Conservation (phyloP, 1,140 invertebrate genomes). For the Wasmannia auropunctata region DNA sequence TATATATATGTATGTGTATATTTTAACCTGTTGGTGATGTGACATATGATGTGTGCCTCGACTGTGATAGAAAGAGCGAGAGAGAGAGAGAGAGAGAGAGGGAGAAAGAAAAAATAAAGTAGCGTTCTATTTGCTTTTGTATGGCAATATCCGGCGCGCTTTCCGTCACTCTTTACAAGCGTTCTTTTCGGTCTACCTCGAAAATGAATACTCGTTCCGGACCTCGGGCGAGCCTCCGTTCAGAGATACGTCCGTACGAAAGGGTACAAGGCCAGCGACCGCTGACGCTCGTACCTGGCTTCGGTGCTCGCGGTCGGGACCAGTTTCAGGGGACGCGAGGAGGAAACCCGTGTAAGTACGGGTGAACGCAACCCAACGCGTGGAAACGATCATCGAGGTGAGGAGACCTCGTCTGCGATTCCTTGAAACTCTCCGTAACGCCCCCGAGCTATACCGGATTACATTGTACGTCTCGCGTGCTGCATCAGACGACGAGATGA, state of each 20-base stretch:
- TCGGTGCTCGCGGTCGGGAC: slow-evolving; percentile 10
- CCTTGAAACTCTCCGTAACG: neutral
- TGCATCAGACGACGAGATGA: neutral
- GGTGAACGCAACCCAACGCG: neutral
- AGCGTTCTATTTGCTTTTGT: slow-evolving; percentile 22
- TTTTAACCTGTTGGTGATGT: slow-evolving; percentile 44
- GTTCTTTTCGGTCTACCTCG: neutral
- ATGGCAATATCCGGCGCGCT: neutral
- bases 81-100: slow-evolving; percentile 25
- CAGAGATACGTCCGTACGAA: neutral
- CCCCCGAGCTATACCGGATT: neutral
- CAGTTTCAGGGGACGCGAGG: slow-evolving; percentile 24
- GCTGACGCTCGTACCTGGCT: neutral
- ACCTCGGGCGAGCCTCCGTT: slow-evolving; percentile 2
- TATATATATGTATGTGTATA: slow-evolving; percentile 3
- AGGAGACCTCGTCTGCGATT: slow-evolving; percentile 2
- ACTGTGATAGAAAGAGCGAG: slow-evolving; percentile 64
- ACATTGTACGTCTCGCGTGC: neutral
- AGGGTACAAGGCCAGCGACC: slow-evolving; percentile 40
- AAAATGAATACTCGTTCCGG: neutral
- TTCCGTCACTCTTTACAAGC: neutral
- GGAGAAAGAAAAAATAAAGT: slow-evolving; percentile 48
- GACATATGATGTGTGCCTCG: slow-evolving; percentile 55
- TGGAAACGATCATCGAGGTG: neutral
- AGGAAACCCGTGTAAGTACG: neutral